Evolutionary conservation across 2,113 vertebrate genomes (phyloP), one percentile per base, ranked within the genome.

Genomic region (Elachura formosa): DNA sequence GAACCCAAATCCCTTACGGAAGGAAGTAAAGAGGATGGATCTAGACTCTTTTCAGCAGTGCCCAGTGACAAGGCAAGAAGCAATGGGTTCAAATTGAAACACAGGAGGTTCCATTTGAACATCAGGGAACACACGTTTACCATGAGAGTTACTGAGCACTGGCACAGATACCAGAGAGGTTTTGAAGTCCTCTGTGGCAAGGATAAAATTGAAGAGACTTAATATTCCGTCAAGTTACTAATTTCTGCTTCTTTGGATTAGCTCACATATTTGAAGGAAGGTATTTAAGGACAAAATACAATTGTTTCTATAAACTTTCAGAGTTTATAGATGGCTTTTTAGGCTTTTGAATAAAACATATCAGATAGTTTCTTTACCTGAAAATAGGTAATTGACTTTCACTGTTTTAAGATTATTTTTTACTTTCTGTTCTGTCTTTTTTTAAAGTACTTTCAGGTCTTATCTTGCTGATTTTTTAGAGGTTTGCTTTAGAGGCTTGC

Each of bases 1-100:
- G 36, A 36, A 49, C 49, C 38, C 21, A 56, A 36, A 9, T 6
- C 22, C 11, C 45, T 26, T 31, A 23, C 0, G 0, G 17, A 5
- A 66, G 14, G 6, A 36, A 49, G 20, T n/a, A 43, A 72, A 48
- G 52, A 61, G 38, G 24, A 55, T 40, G 10, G 24, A 38, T 40
- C 15, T 10, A 38, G 34, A 16, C 7, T 40, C 16, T 48, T 55
- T 41, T 18, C 14, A 23, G 7, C 14, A 14, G 20, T 31, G 14
- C 25, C 34, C 56, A 29, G n/a, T 48, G 74, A 31, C 13, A 62
- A 25, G 24, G 29, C 25, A 34, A 48, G 26, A 72, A 63, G 21
- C 25, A 48, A 26, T 12, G 34, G 34, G 25, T 4, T 63, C 49
- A 64, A 56, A 82, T 11, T 54, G n/a, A 75, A 61, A 75, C 40